Evolutionary conservation across 1,140 invertebrate genomes (phyloP).

Genomic region (Panagrolaimus sp.): DNA sequence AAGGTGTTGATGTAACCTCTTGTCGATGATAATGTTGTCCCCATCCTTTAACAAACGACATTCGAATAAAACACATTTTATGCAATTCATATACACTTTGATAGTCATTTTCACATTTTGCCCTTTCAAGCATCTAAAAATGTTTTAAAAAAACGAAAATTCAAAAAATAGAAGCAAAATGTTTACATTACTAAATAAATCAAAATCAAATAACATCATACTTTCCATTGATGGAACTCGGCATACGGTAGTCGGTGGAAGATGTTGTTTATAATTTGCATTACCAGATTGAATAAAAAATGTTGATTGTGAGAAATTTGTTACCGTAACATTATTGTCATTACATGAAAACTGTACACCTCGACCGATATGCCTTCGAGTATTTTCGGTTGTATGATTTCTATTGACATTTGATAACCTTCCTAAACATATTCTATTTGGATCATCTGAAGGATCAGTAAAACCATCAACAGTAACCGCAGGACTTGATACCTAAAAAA

Average conservation of each 20-base stretch:
- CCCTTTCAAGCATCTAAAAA: constrained; percentile 80
- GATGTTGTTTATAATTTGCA: constrained; percentile 43
- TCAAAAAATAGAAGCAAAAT: too few relatives aligned
- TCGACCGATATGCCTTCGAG: constrained; percentile 65
- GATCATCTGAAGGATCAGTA: constrained; percentile 62
- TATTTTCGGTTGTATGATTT: constrained; percentile 66
- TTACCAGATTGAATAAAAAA: constrained; percentile 45
- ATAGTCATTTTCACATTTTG: constrained; percentile 74
- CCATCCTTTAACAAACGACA: constrained; percentile 92
- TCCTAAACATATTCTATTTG: constrained; percentile 64
- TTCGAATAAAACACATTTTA: constrained; percentile 95
- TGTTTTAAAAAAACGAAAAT: background rate
- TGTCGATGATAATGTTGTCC: constrained; percentile 92
- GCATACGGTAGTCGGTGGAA: constrained; percentile 42
- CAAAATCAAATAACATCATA: constrained; percentile 81
- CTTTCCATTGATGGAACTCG: constrained; percentile 32
- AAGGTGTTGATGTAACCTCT: constrained; percentile 94
- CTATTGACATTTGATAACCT: constrained; percentile 66
- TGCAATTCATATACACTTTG: constrained; percentile 88
- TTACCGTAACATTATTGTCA: constrained; percentile 28
- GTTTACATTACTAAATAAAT: constrained; percentile 72
- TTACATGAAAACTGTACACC: constrained; percentile 63
- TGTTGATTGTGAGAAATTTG: constrained; percentile 41
- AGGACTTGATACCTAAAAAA: constrained; percentile 56
- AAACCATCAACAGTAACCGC: constrained; percentile 62